Conservation (phyloP, 30 jellyfish, hydroid and myxozoan species). For the Turritopsis dohrnii region DNA sequence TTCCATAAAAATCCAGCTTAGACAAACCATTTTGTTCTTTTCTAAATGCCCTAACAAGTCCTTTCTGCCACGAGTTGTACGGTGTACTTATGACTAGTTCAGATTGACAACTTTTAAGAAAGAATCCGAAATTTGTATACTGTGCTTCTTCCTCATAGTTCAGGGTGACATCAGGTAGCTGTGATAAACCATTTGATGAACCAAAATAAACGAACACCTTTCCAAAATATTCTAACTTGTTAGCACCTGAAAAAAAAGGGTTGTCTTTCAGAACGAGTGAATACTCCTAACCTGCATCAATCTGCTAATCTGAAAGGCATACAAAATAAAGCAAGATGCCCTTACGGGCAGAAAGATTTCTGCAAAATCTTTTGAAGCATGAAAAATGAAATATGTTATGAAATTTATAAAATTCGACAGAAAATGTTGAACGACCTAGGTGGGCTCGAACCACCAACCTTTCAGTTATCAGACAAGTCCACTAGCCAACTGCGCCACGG, state of each 20-base stretch:
- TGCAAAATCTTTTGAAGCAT: too few relatives aligned
- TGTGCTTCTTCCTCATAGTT: constrained; percentile 31
- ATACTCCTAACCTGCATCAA: not conserved
- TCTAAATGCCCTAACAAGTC: constrained; percentile 47
- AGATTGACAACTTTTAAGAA: constrained; percentile 25
- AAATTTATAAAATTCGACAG: too few relatives aligned
- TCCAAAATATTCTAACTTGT: constrained; percentile 45
- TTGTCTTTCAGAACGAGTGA: not conserved
- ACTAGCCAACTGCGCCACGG: too few relatives aligned
- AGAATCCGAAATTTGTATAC: constrained; percentile 60
- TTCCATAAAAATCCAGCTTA: constrained; percentile 29
- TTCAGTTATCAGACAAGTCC: too few relatives aligned
- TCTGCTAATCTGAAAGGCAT: not conserved
- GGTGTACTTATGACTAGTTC: constrained; percentile 24
- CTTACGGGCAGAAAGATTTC: too few relatives aligned
- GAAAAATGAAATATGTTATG: too few relatives aligned
- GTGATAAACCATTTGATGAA: constrained; percentile 20
- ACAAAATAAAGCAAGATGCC: not conserved
- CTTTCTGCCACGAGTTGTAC: constrained; percentile 50
- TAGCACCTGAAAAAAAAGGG: constrained; percentile 50
- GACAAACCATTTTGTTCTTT: constrained; percentile 24
- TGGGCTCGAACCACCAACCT: too few relatives aligned
- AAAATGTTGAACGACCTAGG: too few relatives aligned
- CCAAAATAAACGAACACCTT: constrained; percentile 62
- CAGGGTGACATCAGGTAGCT: constrained; percentile 36